Evolutionary conservation across 2,888 invertebrate species (phyloP), one percentile per base, ranked within the genome.

Genomic region (Hydrotaea cyrtoneurina): DNA sequence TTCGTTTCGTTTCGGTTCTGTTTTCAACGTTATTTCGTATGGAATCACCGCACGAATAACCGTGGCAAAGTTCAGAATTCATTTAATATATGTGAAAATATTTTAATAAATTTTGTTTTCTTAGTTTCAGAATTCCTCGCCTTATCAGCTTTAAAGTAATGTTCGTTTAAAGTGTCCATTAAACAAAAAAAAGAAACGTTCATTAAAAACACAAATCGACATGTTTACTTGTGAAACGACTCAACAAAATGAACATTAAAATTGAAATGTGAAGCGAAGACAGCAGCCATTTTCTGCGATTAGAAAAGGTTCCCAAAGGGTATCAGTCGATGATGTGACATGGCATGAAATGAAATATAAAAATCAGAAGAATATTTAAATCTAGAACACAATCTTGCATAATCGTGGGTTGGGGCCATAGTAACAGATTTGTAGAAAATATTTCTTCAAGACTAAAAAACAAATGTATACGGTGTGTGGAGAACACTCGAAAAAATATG

Each of bases 261-360:
- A 36, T 21, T 11, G 17, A 64, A 64, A 64, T 64, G 64, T 64
- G 64, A 62, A n/a, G 31, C n/a, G n/a, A n/a, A n/a, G n/a, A n/a
- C n/a, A n/a, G n/a, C n/a, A n/a, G n/a, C 59, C 26, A 59, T 19
- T 59, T 26, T 26, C 26, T 0, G 36, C 73, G 83, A 83, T 83
- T 83, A 83, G 80, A 79, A 83, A 77, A 80, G 83, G 80, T 83
- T 80, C 73, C 73, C 73, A 83, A 80, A 83, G 83, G 83, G 76
- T 83, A 83, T 83, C 83, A 76, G 59, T 50, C 17, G 13, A 43
- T 13, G 13, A 31, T 23, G 21, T 8, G 15, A 31, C 31, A 31
- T 31, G 31, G 31, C 7, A 31, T 31, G 31, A 31, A 31, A 31
- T 31, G 15, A 59, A 78, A n/a, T 26, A 64, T 50, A 15, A 72